Base-by-base conservation (phyloP, 2,888 invertebrate species). In the Leptopilina drosophilae region DNA sequence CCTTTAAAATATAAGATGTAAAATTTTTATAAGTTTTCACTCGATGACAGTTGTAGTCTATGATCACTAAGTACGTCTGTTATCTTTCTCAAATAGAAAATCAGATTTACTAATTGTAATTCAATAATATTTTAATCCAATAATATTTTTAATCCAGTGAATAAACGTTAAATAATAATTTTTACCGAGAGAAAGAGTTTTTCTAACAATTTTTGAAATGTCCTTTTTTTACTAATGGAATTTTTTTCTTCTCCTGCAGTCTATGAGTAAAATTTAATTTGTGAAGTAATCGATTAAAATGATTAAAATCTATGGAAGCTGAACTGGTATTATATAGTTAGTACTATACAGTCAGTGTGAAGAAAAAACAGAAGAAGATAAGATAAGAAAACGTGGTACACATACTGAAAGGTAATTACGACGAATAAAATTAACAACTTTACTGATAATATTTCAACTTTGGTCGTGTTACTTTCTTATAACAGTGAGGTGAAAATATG, bases 351-450 rank as follows among this genome's bases (percentile, higher is more conserved):
- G 7, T 42, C 66, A 66, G n/a, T 42, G 15, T 20, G 26, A 14
- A 53, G 53, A 0, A 49, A 12, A 20, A 26, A n/a, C 33, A 33
- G 56, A 56, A 56, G 26, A 73, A 20, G 33, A 69, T 53, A 56
- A 56, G 56, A 69, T 69, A 56, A 73, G 56, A 9, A 56, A 33
- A 33, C 26, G 49, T 49, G 26, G 49, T 64, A 64, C 33, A 64
- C 49, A 42, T 42, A 69, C 14, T 33, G 20, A 26, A 11, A 12
- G 69, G 20, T 69, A 69, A 69, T 69, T 49, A 69, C 49, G 49
- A 67, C 49, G 20, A 67, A 62, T 62, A 62, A 62, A 62, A 62
- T 62, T 62, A 62, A 62, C 62, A 62, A 67, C 20, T 20, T 49
- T 67, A 67, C 46, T 69, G 69, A 26, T 69, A 69, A 20, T 49